Evolutionary conservation across 2,888 invertebrate species (phyloP).

Genomic region (Proisotoma minuta): DNA sequence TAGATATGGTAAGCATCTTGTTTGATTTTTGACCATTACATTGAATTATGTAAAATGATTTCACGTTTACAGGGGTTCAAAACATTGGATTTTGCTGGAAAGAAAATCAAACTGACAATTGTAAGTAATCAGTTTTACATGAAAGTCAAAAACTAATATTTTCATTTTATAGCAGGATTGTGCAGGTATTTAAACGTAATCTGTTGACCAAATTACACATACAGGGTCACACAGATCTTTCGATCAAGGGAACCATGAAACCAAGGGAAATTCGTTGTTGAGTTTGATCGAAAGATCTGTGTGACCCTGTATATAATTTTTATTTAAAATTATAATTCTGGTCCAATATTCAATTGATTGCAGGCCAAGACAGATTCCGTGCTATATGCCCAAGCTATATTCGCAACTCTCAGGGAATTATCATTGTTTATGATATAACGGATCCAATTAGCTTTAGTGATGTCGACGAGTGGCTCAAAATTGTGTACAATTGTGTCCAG

Average conservation of each 20-base stretch:
- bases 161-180: neutral
- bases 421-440: conserved; percentile 18
- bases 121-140: conserved; percentile 6
- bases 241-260: no score
- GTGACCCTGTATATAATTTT: neutral
- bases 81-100: conserved; percentile 19
- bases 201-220: no score
- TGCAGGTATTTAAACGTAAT: neutral
- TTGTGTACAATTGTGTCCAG: conserved; percentile 12
- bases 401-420: conserved; percentile 19
- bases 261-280: no score
- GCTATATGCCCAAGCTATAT: conserved; percentile 20
- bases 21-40: neutral
- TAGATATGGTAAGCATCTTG: neutral
- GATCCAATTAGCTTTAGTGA: conserved; percentile 13
- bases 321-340: neutral
- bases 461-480: conserved; percentile 19
- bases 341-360: neutral
- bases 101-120: conserved; percentile 17
- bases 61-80: conserved; percentile 17
- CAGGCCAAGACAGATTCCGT: conserved; percentile 14
- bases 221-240: no score
- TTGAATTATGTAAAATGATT: neutral
- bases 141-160: neutral
- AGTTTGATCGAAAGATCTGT: neutral